Base-by-base conservation (phyloP, 1,140 invertebrate species). In the Ganaspis sp. region DNA sequence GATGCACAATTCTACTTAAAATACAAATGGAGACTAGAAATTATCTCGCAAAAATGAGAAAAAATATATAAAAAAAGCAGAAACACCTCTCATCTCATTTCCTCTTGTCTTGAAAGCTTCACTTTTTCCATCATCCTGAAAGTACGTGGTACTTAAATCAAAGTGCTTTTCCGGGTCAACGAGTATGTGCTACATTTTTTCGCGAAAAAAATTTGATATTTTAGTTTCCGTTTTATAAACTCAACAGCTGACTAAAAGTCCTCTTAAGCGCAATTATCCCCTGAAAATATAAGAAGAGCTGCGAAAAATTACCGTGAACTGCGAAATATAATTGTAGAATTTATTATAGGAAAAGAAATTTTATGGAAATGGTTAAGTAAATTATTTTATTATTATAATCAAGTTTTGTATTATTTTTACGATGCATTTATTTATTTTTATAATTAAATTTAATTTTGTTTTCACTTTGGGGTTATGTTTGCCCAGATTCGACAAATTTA, bases 71-170 rank as follows among this genome's bases (percentile, higher is more conserved):
- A 17, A 29, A 26, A n/a, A 64, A 26, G 58, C 58, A 64, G 26
- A 64, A 64, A 64, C 58, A 64, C 26, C 23, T 64, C n/a, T 64
- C 23, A 64, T 64, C 58, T 29, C 23, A 64, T 64, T 64, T 26
- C 15, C 58, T 64, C 58, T 64, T 64, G 58, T 64, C 58, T 64
- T 64, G 12, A 64, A 64, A 64, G 58, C 58, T 64, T 64, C 26
- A 29, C 58, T 64, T 64, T 64, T 64, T 15, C 58, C 58, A 64
- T 64, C 58, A 64, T n/a, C 58, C 58, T 64, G 58, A 12, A 26
- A 29, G 26, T 64, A 64, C 58, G 26, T n/a, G 23, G 58, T 64
- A 64, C 58, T 64, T n/a, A 29, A 64, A 64, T 64, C 12, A 26
- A 64, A 64, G 58, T 64, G 58, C 58, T 29, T n/a, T 64, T 64